phyloP scores from a whole-genome alignment of 2,888 invertebrate genomes.

The Acrocyrtus sp. region DNA sequence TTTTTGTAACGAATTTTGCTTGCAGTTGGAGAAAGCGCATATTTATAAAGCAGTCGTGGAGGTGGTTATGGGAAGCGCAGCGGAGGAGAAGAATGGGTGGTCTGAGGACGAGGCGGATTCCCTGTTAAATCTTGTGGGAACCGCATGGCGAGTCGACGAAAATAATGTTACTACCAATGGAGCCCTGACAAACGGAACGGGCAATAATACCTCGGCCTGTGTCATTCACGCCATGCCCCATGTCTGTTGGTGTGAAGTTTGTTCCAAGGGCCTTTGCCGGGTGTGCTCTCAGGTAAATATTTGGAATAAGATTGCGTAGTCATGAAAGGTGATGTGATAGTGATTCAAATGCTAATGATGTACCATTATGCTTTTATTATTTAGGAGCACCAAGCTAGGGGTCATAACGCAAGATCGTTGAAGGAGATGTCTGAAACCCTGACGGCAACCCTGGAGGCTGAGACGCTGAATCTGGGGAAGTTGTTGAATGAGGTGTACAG shows the following conservation, averaged over 20 bases:
- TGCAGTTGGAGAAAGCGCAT: constrained; percentile 38
- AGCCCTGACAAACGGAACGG: constrained; percentile 43
- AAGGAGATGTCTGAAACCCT: constrained; percentile 62
- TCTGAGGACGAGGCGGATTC: constrained; percentile 60
- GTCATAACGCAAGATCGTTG: constrained; percentile 59
- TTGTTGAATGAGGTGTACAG: constrained; percentile 77
- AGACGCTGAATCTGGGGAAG: constrained; percentile 76
- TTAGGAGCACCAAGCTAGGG: constrained; percentile 59
- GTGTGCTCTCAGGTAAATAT: constrained; percentile 59
- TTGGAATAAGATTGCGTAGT: no score
- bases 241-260: constrained; percentile 62
- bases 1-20: constrained; percentile 14
- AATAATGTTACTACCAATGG: constrained; percentile 49
- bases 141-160: constrained; percentile 61
- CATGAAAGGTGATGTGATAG: background rate
- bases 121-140: constrained; percentile 56
- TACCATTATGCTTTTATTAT: constrained; percentile 20
- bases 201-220: constrained; percentile 55
- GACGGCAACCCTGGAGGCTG: constrained; percentile 67
- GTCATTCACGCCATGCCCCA: constrained; percentile 62
- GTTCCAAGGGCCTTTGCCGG: constrained; percentile 62
- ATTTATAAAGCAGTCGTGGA: constrained; percentile 37
- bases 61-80: constrained; percentile 60
- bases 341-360: no score
- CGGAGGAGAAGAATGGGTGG: constrained; percentile 59